Percentiles rank a stretch among this genome's conserved stretches.
phyloP scores from a whole-genome alignment of 2,113 vertebrate genomes.

The Tachysurus vachellii region DNA sequence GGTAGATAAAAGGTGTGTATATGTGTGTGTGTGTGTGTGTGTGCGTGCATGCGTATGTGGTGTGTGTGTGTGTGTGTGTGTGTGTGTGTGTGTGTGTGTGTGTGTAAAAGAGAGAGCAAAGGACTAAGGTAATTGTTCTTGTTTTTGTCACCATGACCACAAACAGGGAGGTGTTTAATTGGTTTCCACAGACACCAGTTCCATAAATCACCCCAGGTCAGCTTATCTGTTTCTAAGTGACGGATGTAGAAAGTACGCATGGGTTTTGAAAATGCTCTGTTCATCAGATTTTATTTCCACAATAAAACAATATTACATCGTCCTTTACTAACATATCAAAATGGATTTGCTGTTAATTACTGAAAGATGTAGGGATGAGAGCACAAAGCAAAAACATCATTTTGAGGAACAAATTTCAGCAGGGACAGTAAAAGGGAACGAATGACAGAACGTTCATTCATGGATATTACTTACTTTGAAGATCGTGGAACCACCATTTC shows the following conservation, averaged over 20 bases:
- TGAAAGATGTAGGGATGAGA: not conserved
- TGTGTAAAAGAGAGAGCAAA: not conserved
- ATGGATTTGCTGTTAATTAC: not conserved
- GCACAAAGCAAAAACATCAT: too few species aligned
- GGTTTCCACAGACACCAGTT: conserved; percentile 36
- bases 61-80: not conserved
- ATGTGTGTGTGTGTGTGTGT: not conserved
- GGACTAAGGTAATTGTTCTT: not conserved
- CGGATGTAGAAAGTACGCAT: conserved; percentile 11
- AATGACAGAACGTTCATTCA: not conserved
- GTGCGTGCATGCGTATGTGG: not conserved
- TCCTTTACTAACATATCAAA: not conserved
- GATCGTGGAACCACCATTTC: conserved; percentile 99
- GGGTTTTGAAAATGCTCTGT: not conserved
- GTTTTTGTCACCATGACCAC: conserved; percentile 14
- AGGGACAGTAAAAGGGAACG: not conserved
- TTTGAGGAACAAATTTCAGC: not conserved
- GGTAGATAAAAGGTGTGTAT: not conserved
- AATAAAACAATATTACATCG: not conserved
- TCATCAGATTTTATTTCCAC: not conserved
- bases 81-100: not conserved
- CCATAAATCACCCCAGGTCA: conserved; percentile 3
- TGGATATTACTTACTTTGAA: conserved; percentile 83
- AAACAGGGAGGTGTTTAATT: not conserved
- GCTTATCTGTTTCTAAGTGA: conserved; percentile 5